Conservation (phyloP, 92 coral and sea anemone species). For the Isaurus tuberculatus region DNA sequence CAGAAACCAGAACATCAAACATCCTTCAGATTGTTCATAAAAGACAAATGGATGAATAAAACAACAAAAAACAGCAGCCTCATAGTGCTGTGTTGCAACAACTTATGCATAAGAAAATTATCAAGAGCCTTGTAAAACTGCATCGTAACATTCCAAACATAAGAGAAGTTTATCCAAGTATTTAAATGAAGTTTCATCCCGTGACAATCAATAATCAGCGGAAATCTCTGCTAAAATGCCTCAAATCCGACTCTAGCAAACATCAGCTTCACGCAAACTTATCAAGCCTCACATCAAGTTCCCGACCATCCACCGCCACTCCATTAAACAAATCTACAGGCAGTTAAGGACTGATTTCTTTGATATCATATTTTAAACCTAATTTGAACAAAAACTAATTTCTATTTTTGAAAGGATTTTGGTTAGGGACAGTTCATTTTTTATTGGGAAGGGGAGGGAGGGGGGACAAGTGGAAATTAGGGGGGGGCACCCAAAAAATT, state of each 20-base stretch:
- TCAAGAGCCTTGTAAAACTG: neutral
- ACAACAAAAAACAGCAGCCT: neutral
- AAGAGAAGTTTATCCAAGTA: constrained; percentile 12
- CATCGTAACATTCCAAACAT: neutral
- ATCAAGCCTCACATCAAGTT: constrained; percentile 95
- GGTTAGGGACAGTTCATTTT: too few relatives aligned
- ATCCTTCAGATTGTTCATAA: neutral
- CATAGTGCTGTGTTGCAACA: neutral
- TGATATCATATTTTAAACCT: neutral
- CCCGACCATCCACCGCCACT: constrained; percentile 85
- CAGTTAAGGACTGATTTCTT: constrained; percentile 70
- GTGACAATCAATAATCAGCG: neutral
- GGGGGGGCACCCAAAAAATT: too few relatives aligned
- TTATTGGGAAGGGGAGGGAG: too few relatives aligned
- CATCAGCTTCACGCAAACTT: constrained; percentile 75
- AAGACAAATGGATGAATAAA: constrained; percentile 3
- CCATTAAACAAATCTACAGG: constrained; percentile 80
- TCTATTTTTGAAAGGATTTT: too few relatives aligned
- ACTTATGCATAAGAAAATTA: neutral
- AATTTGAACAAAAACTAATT: neutral
- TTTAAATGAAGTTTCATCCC: neutral
- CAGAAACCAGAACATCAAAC: neutral
- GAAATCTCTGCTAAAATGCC: neutral
- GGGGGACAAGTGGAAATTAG: too few relatives aligned
- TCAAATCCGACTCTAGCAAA: neutral